Evolutionary conservation across 2,113 vertebrate genomes (phyloP), one percentile per base, ranked within the genome.

Genomic region (Dolichotis patagonum): DNA sequence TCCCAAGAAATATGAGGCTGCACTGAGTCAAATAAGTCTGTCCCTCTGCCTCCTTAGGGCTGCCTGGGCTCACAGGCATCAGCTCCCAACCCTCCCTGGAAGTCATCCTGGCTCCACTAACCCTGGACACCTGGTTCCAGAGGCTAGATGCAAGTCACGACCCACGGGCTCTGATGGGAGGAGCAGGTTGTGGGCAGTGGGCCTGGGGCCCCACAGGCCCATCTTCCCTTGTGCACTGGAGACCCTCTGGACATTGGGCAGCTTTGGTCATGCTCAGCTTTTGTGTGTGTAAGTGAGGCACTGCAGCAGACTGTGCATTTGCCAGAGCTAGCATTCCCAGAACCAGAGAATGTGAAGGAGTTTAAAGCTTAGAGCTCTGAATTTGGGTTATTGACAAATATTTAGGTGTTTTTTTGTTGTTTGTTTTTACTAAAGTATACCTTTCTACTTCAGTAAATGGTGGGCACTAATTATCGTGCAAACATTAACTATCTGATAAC

Each of bases 391-490:
- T 60, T 88, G 67, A 78, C n/a, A 86, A 3, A 63, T 28, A 28
- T 8, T 52, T 49, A 5, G 9, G 13, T 35, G 7, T 19, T 19
- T 24, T 78, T 77, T 35, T n/a, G 41, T 71, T 52, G 49, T 46
- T 88, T 49, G 14, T 60, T 69, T 56, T 88, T 54, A 32, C 24
- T 75, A 38, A 86, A 83, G 54, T 5, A 10, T 32, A 11, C 16
- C 1, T 87, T 78, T 41, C 20, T 1, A 62, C 3, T 32, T 87
- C 19, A 85, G 54, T 69, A 88, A 83, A 7, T 60, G 38, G 43
- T 6, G 1, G 3, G 17, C 65, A 19, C 19, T 52, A 54, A 38
- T 52, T 13, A 26, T 46, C 7, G 16, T 5, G 0, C 35, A 60
- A 80, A 32, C 58, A 28, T 83, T 60, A 56, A 69, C 12, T 4